Percentiles rank a stretch among this genome's conserved stretches.
Evolutionary conservation across 2,888 invertebrate species (phyloP).

Genomic region (Eristalinus aeneus): DNA sequence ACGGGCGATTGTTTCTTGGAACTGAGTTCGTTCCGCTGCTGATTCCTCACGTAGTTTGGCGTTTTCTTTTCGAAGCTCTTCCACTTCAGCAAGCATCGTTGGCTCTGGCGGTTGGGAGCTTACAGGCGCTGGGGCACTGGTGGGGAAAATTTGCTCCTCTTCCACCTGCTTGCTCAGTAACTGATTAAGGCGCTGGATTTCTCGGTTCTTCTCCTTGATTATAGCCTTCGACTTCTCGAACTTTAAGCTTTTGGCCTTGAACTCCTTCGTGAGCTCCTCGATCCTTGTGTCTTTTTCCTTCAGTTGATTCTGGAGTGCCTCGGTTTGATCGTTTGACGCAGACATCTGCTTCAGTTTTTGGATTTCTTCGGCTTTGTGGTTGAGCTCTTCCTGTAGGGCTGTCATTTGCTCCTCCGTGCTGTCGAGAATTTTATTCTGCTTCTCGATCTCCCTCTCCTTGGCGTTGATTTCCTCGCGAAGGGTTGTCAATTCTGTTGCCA

Average conservation of each 20-base stretch:
- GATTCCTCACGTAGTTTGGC: conserved; percentile 72
- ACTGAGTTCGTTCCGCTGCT: conserved; percentile 74
- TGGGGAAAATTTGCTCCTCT: conserved; percentile 71
- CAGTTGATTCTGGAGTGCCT: background rate
- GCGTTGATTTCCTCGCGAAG: conserved; percentile 48
- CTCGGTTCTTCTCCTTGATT: conserved; percentile 83
- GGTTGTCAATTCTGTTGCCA: conserved; percentile 19
- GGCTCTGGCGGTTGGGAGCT: conserved; percentile 24
- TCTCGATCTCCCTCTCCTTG: conserved; percentile 53
- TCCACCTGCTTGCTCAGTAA: conserved; percentile 74
- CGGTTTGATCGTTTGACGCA: conserved; percentile 29
- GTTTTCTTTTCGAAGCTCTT: conserved; percentile 72
- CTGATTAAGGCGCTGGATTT: conserved; percentile 80
- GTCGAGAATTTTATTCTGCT: conserved; percentile 52
- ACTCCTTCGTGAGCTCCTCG: conserved; percentile 81
- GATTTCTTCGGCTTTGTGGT: conserved; percentile 81
- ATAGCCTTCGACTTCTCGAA: conserved; percentile 82
- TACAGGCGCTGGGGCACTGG: conserved; percentile 31
- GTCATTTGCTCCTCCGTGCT: conserved; percentile 47
- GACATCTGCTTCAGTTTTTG: conserved; percentile 76
- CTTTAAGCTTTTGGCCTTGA: conserved; percentile 82
- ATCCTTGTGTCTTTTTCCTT: conserved; percentile 78
- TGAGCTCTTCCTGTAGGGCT: conserved; percentile 80
- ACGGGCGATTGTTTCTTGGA: conserved; percentile 75
- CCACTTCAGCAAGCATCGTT: conserved; percentile 60